phyloP scores from a whole-genome alignment of 2,113 vertebrate genomes.

The Strix aluco region DNA sequence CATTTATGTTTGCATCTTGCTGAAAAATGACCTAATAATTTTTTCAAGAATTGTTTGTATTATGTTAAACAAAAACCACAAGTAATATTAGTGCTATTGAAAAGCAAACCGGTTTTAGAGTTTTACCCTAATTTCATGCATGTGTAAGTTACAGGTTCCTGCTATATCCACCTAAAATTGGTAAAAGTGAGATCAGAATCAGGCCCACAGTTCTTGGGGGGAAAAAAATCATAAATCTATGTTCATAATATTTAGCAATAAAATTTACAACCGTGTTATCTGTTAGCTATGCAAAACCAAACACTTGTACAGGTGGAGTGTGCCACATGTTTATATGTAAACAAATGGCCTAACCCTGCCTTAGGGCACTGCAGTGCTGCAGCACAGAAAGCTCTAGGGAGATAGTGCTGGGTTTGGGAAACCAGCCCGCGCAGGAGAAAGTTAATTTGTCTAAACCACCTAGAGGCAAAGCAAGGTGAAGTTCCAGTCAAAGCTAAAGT shows the following conservation, averaged over 20 bases:
- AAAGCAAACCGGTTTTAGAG: background rate
- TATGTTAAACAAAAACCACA: background rate
- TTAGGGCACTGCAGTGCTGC: slow-evolving; percentile 48
- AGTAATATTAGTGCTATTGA: background rate
- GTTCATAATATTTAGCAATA: slow-evolving; percentile 64
- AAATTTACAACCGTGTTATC: slow-evolving; percentile 73
- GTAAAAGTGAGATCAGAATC: slow-evolving; percentile 5
- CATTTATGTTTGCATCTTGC: background rate
- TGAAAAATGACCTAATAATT: background rate
- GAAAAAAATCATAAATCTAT: background rate
- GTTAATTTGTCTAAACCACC: background rate
- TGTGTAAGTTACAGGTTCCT: background rate
- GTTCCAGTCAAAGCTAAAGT: background rate
- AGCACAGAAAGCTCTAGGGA: background rate
- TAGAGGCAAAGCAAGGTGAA: slow-evolving; percentile 11
- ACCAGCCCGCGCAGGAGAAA: slow-evolving; percentile 1
- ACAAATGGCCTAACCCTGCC: slow-evolving; percentile 70
- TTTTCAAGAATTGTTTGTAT: background rate
- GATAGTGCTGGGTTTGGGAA: background rate
- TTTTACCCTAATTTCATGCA: background rate
- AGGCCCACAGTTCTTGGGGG: background rate
- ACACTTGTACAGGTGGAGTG: slow-evolving; percentile 70
- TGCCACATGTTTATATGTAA: slow-evolving; percentile 79
- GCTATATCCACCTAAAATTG: background rate
- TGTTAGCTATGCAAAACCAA: slow-evolving; percentile 62